Evolutionary conservation across 2,113 vertebrate genomes (phyloP).

Genomic region (Ophiodon elongatus): DNA sequence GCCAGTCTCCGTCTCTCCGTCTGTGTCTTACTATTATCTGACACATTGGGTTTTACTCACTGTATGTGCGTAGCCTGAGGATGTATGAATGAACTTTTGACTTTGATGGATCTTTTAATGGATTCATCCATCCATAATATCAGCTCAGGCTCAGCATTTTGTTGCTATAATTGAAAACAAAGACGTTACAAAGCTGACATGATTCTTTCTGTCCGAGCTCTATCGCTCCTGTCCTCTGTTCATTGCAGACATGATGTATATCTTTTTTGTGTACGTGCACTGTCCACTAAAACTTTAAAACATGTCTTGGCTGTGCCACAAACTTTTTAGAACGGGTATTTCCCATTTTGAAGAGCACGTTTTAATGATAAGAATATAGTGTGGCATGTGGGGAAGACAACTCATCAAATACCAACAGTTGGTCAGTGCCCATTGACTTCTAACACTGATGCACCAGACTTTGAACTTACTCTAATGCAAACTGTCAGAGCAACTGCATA

Average conservation of each 20-base stretch:
- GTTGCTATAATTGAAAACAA: not conserved
- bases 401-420: too few species aligned
- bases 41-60: not conserved
- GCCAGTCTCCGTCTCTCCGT: not conserved
- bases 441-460: too few species aligned
- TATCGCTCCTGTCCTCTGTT: not conserved
- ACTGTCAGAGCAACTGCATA: too few species aligned
- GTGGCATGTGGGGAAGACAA: not conserved
- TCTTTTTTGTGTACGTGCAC: not conserved
- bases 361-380: not conserved
- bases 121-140: not conserved
- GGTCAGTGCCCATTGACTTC: too few species aligned
- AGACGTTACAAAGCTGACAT: not conserved
- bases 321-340: not conserved
- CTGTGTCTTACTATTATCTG: slow-evolving; percentile 15
- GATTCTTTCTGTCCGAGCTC: not conserved
- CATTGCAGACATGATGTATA: not conserved
- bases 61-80: not conserved
- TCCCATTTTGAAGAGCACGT: not conserved
- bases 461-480: too few species aligned
- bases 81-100: slow-evolving; percentile 24
- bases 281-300: not conserved
- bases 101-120: slow-evolving; percentile 25
- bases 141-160: not conserved
- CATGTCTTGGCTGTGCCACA: not conserved